Conservation (phyloP, 2,797 vertebrate species). For the Myotis planiceps region DNA sequence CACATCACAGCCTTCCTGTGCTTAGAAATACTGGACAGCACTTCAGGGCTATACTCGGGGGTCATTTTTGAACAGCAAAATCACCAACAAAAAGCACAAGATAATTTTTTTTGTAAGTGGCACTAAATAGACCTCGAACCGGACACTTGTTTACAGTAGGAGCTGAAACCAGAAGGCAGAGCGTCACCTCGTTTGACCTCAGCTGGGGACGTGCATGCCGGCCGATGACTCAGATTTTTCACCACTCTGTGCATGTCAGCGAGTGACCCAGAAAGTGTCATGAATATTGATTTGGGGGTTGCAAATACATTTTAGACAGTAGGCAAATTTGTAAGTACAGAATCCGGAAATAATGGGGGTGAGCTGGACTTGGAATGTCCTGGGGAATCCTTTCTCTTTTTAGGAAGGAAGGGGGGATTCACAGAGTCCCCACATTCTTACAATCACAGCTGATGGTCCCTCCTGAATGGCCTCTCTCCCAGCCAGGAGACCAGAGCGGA, state of each 20-base stretch:
- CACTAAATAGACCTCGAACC: background rate
- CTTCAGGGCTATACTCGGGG: background rate
- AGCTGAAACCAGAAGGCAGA: background rate
- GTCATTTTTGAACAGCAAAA: conserved; percentile 1
- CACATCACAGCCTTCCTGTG: background rate
- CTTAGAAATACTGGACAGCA: background rate
- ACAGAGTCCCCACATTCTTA: background rate
- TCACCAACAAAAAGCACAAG: background rate
- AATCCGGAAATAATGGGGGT: background rate
- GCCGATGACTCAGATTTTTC: background rate
- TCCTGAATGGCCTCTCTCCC: background rate
- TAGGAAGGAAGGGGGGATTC: background rate
- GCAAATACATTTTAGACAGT: background rate
- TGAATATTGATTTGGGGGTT: background rate
- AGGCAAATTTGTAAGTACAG: background rate
- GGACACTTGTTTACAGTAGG: background rate
- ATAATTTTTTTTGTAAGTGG: background rate
- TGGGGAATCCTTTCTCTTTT: background rate
- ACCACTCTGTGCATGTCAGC: background rate
- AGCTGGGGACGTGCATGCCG: background rate
- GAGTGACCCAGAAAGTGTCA: background rate
- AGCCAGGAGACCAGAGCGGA: background rate
- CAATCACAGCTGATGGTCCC: background rate
- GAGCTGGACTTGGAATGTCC: background rate
- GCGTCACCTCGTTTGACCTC: rapidly evolving